These are phyloP conservation scores for Acrobasis suavella DNA, from an alignment of 2,888 invertebrate genomes.

Conservation along the genomic window DNA sequence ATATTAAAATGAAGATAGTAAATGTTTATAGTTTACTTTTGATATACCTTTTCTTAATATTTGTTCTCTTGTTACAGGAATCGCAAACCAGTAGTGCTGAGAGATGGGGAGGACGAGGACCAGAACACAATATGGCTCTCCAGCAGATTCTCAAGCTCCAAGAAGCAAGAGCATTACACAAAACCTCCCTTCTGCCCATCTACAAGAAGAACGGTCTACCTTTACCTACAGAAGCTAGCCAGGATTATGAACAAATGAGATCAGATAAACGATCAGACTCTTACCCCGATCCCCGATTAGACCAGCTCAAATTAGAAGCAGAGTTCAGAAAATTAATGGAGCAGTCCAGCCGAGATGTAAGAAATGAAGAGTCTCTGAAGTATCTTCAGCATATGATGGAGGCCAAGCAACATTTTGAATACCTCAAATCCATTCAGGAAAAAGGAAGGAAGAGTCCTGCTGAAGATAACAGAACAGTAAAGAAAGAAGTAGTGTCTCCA, in stretches of 20 bases:
- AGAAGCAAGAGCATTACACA: constrained; percentile 89
- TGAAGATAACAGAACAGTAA: constrained; percentile 50
- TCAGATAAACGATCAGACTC: constrained; percentile 52
- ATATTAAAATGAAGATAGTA: background rate
- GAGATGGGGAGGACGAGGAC: constrained; percentile 94
- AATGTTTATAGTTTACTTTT: background rate
- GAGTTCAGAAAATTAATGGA: constrained; percentile 82
- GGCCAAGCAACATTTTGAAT: constrained; percentile 69
- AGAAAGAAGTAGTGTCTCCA: constrained; percentile 64
- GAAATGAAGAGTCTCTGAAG: constrained; percentile 66
- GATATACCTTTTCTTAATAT: background rate
- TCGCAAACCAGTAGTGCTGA: constrained; percentile 91
- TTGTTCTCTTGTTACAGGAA: constrained; percentile 84
- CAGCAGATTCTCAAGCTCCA: constrained; percentile 96
- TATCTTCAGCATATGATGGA: constrained; percentile 76
- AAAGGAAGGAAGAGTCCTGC: constrained; percentile 50
- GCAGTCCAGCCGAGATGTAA: constrained; percentile 76
- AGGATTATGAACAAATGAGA: constrained; percentile 54
- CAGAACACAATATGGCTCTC: constrained; percentile 95
- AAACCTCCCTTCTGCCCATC: constrained; percentile 79
- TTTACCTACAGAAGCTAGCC: constrained; percentile 79
- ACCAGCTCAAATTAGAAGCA: constrained; percentile 81
- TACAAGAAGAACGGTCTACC: constrained; percentile 75
- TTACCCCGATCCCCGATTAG: constrained; percentile 68
- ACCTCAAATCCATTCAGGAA: constrained; percentile 69